Evolutionary conservation across 2,113 vertebrate genomes (phyloP).

Genomic region (Ptilonorhynchus violaceus): DNA sequence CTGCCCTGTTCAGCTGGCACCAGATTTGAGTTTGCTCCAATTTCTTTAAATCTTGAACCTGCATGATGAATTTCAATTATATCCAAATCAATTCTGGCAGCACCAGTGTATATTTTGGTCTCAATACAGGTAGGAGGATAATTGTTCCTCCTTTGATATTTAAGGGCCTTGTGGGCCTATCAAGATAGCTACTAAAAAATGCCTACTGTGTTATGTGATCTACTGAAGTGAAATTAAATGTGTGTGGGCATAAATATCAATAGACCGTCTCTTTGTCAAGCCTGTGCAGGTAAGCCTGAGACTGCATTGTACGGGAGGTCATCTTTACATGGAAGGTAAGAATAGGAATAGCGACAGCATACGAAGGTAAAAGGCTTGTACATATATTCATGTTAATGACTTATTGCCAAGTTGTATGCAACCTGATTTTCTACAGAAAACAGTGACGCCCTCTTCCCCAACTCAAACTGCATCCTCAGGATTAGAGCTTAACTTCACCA

Average conservation of each 20-base stretch:
- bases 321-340: not conserved
- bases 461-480: not conserved
- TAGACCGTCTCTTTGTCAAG: not conserved
- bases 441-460: not conserved
- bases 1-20: not conserved
- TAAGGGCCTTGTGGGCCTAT: not conserved
- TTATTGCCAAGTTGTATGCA: not conserved
- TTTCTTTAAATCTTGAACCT: not conserved
- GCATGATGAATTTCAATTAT: not conserved
- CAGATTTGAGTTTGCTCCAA: not conserved
- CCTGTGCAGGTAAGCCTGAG: not conserved
- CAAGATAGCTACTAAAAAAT: not conserved
- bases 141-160: not conserved
- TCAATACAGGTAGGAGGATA: not conserved
- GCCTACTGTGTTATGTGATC: not conserved
- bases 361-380: not conserved
- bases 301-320: fast-evolving
- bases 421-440: not conserved
- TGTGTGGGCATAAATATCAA: not conserved
- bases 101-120: not conserved
- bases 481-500: not conserved
- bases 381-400: not conserved
- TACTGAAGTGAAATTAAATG: not conserved
- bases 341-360: not conserved
- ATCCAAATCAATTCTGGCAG: not conserved